Evolutionary conservation across 2,797 vertebrate species (phyloP).

Genomic region (Arnoldichthys spilopterus): DNA sequence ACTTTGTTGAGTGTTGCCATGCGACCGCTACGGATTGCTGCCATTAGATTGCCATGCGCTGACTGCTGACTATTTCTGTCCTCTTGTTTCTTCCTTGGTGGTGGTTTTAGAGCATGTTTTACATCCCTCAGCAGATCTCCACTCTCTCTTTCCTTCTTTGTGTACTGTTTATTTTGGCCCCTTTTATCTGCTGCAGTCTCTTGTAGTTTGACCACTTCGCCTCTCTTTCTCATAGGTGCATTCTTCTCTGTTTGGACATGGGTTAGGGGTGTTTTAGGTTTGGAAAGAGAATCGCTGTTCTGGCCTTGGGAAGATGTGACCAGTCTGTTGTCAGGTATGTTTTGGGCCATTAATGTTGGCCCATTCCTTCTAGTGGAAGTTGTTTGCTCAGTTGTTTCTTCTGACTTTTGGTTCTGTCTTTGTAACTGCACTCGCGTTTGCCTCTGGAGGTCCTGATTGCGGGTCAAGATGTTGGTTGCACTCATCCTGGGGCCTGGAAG

Average conservation of each 20-base stretch:
- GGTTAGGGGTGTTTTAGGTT: neutral
- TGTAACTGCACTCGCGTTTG: slow-evolving; percentile 86
- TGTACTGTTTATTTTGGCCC: neutral
- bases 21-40: neutral
- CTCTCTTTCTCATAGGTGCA: neutral
- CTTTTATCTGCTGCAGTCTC: neutral
- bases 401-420: slow-evolving; percentile 70
- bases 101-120: neutral
- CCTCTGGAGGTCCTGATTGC: slow-evolving; percentile 90
- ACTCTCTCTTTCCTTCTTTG: neutral
- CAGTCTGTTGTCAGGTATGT: slow-evolving; percentile 48
- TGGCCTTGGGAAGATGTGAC: neutral
- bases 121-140: neutral
- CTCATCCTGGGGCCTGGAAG: slow-evolving; percentile 91
- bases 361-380: neutral
- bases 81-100: slow-evolving; percentile 74
- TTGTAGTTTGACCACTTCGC: slow-evolving; percentile 29
- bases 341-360: neutral
- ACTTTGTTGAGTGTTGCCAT: neutral
- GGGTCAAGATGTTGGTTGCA: slow-evolving; percentile 87
- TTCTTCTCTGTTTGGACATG: slow-evolving; percentile 7
- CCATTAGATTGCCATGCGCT: neutral
- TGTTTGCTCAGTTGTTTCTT: slow-evolving; percentile 31
- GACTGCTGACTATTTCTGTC: neutral
- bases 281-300: neutral